Base-by-base conservation (phyloP, 2,797 vertebrate genomes). In the Myotis planiceps region DNA sequence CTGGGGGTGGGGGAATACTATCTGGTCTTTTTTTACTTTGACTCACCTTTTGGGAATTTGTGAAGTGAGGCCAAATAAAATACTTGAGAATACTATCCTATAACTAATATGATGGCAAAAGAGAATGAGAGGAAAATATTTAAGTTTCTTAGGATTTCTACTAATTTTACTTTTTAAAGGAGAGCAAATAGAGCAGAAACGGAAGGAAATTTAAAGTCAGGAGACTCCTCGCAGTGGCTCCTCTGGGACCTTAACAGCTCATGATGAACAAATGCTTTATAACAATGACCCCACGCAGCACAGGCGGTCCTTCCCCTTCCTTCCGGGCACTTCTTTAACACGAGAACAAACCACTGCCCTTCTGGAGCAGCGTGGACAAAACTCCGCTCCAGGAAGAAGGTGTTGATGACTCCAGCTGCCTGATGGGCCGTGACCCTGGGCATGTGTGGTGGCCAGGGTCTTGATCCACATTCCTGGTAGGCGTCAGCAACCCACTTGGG, bases 41-140 rank as follows among this genome's bases (percentile, higher is more conserved):
- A 65, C 65, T 78, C 58, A 21, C 21, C 6, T 2, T 66, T 78
- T 21, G 6, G 39, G 37, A 27, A 71, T 83, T 83, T 47, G 45
- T 78, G 37, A 92, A 76, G 32, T 79, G 58, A 78, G 53, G 53
- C 34, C 88, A 90, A 75, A 72, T 34, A 27, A 74, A 94, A 78
- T 29, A 60, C 4, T 66, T 76, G 42, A 45, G 3, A 2, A 66
- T 74, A 29, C 27, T n/a, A 18, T 90, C 37, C 1, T 65, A 8
- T 32, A 53, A 84, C 18, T 53, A 78, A 82, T 60, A 49, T 45
- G 47, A n/a, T 13, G 39, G 19, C 47, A 60, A 81, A 42, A 95
- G 47, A 88, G 51, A 92, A 75, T 34, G 32, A 84, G 34, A 19
- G 53, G 27, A 12, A 90, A 82, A 55, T 49, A 71, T 16, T 68